These are phyloP conservation scores for Phylloscopus trochilus DNA, from an alignment of 2,113 vertebrate genomes.

Conservation along the genomic window DNA sequence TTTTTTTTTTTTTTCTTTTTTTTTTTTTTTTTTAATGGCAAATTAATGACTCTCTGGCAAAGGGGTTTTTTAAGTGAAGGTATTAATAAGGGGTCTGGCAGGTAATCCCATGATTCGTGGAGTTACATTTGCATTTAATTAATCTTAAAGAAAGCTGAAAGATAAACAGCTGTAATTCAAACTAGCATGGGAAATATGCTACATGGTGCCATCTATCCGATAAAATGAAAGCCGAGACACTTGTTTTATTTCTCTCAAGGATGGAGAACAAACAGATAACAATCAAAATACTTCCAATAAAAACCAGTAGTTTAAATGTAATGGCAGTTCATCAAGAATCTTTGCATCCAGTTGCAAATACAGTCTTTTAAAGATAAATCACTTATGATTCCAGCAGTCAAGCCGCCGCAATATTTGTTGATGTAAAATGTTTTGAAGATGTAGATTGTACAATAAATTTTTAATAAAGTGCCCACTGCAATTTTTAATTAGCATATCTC, in stretches of 20 bases:
- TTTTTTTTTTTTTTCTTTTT: neutral
- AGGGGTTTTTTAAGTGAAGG: constrained; percentile 82
- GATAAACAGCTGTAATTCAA: constrained; percentile 88
- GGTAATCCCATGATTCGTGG: constrained; percentile 83
- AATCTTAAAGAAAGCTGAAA: constrained; percentile 85
- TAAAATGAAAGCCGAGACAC: constrained; percentile 74
- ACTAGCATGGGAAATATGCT: constrained; percentile 76
- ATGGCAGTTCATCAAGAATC: constrained; percentile 63
- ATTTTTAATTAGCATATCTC: constrained; percentile 77
- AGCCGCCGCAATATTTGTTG: constrained; percentile 69
- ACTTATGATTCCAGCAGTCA: constrained; percentile 66
- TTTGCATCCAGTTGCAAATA: constrained; percentile 66
- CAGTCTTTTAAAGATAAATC: constrained; percentile 72
- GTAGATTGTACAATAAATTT: constrained; percentile 76
- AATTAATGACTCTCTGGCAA: constrained; percentile 83
- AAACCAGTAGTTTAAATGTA: constrained; percentile 63
- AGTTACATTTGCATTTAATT: constrained; percentile 88
- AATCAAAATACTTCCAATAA: constrained; percentile 66
- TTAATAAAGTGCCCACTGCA: constrained; percentile 79
- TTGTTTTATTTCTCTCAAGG: constrained; percentile 70
- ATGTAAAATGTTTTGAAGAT: constrained; percentile 74
- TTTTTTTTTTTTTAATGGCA: constrained; percentile 25
- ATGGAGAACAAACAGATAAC: constrained; percentile 71
- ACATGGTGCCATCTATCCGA: constrained; percentile 74
- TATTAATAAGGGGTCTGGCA: constrained; percentile 87